A percentile compares a stretch with the other conserved stretches of the same genome.
Conservation (phyloP, 92 coral and sea anemone genomes). For the Pocillopora grandis region DNA sequence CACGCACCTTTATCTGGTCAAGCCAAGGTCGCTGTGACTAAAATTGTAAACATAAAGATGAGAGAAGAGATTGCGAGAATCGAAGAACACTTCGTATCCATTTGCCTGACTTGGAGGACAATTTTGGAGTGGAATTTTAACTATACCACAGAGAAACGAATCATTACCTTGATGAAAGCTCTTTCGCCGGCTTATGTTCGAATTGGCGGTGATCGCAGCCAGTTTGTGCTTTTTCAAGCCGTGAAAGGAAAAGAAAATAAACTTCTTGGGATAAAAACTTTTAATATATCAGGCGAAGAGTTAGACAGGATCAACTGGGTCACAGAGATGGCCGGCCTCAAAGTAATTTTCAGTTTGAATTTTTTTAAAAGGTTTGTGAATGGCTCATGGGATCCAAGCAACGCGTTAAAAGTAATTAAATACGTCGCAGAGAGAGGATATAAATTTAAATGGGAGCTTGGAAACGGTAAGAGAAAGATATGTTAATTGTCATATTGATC, state of each 20-base stretch:
- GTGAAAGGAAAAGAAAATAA: neutral
- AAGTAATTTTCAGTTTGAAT: constrained; percentile 78
- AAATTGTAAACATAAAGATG: constrained; percentile 1
- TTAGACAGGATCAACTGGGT: constrained; percentile 67
- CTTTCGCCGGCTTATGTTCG: constrained; percentile 77
- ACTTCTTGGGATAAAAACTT: neutral
- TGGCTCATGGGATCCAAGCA: constrained; percentile 76
- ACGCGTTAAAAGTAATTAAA: constrained; percentile 66
- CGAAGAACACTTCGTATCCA: constrained; percentile 70
- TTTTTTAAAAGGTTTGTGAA: constrained; percentile 51
- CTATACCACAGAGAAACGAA: constrained; percentile 42
- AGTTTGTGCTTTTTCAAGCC: constrained; percentile 51
- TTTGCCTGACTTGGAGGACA: constrained; percentile 56
- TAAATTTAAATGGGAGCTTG: constrained; percentile 90
- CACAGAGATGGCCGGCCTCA: constrained; percentile 59
- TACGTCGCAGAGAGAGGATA: constrained; percentile 67
- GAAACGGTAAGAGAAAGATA: constrained; percentile 66
- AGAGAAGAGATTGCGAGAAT: constrained; percentile 42
- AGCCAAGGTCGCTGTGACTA: neutral
- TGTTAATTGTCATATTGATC: neutral
- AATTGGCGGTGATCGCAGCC: constrained; percentile 81
- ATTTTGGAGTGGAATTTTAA: constrained; percentile 70
- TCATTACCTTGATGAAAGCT: constrained; percentile 68
- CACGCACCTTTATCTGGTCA: neutral
- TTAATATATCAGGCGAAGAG: constrained; percentile 55